A percentile compares a stretch with the other conserved stretches of the same genome.
phyloP scores from a whole-genome alignment of 35 echinoderm and acorn worm genomes.

The Ophiothrix spiculata region DNA sequence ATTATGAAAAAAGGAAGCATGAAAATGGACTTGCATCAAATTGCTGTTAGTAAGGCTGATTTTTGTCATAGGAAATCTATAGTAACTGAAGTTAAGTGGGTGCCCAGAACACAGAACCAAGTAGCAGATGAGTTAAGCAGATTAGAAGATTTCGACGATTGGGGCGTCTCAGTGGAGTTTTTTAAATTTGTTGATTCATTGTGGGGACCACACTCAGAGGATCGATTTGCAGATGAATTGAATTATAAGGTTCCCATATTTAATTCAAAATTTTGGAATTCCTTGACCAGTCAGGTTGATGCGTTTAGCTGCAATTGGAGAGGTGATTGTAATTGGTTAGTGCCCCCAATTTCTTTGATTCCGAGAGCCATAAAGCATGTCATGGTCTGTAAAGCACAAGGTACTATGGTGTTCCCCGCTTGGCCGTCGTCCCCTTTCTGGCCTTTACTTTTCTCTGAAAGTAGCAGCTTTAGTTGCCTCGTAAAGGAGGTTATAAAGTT shows the following conservation, averaged over 20 bases:
- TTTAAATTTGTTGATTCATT: conserved; percentile 25
- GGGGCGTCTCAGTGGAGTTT: conserved; percentile 14
- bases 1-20: conserved; percentile 18
- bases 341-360: conserved; percentile 26
- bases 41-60: not conserved
- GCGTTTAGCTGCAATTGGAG: conserved; percentile 43
- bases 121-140: conserved; percentile 36
- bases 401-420: conserved; percentile 18
- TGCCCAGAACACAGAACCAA: conserved; percentile 19
- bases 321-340: conserved; percentile 40
- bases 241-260: conserved; percentile 23
- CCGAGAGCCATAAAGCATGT: conserved; percentile 13
- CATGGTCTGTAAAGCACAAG: not conserved
- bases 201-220: conserved; percentile 53
- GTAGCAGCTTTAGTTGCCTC: not conserved
- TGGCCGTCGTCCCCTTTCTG: conserved; percentile 38
- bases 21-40: conserved; percentile 26
- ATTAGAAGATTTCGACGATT: conserved; percentile 26
- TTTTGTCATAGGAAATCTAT: conserved; percentile 28
- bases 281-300: not conserved
- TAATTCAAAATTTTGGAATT: conserved; percentile 41
- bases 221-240: conserved; percentile 45
- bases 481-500: not conserved
- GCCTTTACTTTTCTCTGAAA: conserved; percentile 17
- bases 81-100: conserved; percentile 21